Conservation (phyloP, 2,113 vertebrate species). For the Macquaria ambigua region DNA sequence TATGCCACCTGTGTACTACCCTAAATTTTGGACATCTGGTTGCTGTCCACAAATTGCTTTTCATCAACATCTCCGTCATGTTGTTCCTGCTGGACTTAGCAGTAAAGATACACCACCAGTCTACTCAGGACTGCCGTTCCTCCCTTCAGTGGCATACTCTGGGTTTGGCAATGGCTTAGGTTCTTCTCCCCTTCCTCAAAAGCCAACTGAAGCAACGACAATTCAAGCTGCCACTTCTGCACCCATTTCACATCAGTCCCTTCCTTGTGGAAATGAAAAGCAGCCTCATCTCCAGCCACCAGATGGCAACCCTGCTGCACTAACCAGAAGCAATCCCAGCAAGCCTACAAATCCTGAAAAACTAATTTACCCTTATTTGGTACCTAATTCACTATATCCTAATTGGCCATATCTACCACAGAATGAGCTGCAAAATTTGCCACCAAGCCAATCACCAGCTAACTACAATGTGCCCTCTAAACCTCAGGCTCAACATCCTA, state of each 20-base stretch:
- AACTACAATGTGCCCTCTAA: background rate
- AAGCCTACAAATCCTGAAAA: background rate
- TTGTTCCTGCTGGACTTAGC: constrained; percentile 29
- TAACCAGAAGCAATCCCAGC: background rate
- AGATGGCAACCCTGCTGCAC: constrained; percentile 50
- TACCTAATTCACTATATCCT: background rate
- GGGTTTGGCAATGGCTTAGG: background rate
- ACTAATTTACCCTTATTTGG: constrained; percentile 4
- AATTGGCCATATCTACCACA: background rate
- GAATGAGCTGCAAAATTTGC: background rate
- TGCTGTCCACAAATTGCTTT: constrained; percentile 75
- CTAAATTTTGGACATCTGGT: constrained; percentile 55
- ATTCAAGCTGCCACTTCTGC: background rate
- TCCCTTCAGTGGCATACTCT: background rate
- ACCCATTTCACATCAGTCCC: background rate
- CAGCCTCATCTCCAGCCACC: constrained; percentile 37
- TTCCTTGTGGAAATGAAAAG: constrained; percentile 4
- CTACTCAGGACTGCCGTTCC: constrained; percentile 15
- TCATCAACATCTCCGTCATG: constrained; percentile 76
- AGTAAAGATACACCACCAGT: background rate
- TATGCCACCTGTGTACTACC: constrained; percentile 42
- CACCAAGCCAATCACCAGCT: background rate
- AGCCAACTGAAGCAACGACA: background rate
- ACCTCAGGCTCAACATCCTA: background rate
- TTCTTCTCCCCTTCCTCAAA: background rate